Base-by-base conservation (phyloP, 2,888 invertebrate genomes). In the Drosophila borealis region DNA sequence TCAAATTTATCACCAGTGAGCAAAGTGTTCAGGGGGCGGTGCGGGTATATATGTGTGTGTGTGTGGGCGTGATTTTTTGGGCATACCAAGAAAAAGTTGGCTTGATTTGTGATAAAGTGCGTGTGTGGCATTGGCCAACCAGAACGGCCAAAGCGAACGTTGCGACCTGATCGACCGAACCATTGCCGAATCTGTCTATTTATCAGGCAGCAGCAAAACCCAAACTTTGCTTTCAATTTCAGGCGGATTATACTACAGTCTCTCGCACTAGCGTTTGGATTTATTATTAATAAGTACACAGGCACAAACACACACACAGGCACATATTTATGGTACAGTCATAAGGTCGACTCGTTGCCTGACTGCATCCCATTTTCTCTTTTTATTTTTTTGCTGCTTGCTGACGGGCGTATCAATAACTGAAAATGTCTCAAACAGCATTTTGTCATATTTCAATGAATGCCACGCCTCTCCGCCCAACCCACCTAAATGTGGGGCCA, bases 371-470 rank as follows among this genome's bases (percentile, higher is more conserved):
- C 70, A 53, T 53, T 53, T 80, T n/a, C 44, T 21, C 62, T 10
- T 29, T 41, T 39, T 42, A 63, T 48, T 65, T 37, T 21, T 74
- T 67, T 25, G 51, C 55, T 53, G 53, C 50, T 53, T 81, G 86
- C 65, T 82, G 89, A 76, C 88, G 84, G 70, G 85, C 88, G 90
- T 89, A 86, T 86, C 85, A 86, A 86, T 86, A 89, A 89, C 90
- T 89, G 90, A 89, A 86, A 90, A 90, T 87, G 85, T 86, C 85
- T 89, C 90, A 89, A 86, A 86, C 85, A 86, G 85, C 88, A 89
- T 89, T 86, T 89, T 86, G 90, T 89, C 90, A 86, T 86, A 86
- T 87, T 86, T 86, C 90, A 86, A 86, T 89, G 78, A 54, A 56
- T 51, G 51, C 55, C 57, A 54, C 62, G 21, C 49, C 45, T 37